Percentiles rank a stretch among this genome's conserved stretches.
Evolutionary conservation across 2,797 vertebrate genomes (phyloP).

Genomic region (Anisognathus igniventris): DNA sequence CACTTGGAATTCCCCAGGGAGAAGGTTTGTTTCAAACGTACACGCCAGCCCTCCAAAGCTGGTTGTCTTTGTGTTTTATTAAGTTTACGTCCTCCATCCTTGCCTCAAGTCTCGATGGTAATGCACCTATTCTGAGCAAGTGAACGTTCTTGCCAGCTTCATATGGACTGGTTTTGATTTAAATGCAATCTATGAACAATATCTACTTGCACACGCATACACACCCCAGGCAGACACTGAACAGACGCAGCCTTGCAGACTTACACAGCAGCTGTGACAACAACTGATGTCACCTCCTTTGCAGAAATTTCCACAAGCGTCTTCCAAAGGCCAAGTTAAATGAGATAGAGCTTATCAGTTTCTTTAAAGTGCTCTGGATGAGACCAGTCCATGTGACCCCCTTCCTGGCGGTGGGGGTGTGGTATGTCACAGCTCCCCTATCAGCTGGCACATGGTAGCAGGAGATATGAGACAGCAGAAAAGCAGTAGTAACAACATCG

Average conservation of each 20-base stretch:
- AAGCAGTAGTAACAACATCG: slow-evolving; percentile 15
- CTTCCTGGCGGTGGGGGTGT: slow-evolving; percentile 31
- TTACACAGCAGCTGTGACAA: slow-evolving; percentile 65
- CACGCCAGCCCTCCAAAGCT: background rate
- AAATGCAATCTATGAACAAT: slow-evolving; percentile 5
- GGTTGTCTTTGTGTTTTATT: background rate
- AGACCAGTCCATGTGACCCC: slow-evolving; percentile 39
- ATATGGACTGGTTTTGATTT: background rate
- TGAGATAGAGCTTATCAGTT: slow-evolving; percentile 65
- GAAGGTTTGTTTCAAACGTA: slow-evolving; percentile 33
- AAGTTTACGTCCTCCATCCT: background rate
- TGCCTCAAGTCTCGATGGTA: background rate
- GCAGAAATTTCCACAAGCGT: slow-evolving; percentile 63
- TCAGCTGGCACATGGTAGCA: slow-evolving; percentile 53
- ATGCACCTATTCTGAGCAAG: background rate
- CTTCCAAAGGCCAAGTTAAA: slow-evolving; percentile 67
- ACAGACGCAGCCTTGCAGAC: background rate
- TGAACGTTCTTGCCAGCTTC: background rate
- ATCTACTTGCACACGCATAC: background rate
- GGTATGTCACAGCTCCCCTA: slow-evolving; percentile 63
- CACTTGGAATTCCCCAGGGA: slow-evolving; percentile 44
- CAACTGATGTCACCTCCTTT: slow-evolving; percentile 69
- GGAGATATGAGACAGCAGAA: slow-evolving; percentile 68
- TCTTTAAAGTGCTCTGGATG: slow-evolving; percentile 56
- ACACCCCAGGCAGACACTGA: slow-evolving; percentile 2